A percentile compares a stretch with the other conserved stretches of the same genome.
phyloP scores from a whole-genome alignment of 2,888 invertebrate genomes.

The Lamellibrachia satsuma region DNA sequence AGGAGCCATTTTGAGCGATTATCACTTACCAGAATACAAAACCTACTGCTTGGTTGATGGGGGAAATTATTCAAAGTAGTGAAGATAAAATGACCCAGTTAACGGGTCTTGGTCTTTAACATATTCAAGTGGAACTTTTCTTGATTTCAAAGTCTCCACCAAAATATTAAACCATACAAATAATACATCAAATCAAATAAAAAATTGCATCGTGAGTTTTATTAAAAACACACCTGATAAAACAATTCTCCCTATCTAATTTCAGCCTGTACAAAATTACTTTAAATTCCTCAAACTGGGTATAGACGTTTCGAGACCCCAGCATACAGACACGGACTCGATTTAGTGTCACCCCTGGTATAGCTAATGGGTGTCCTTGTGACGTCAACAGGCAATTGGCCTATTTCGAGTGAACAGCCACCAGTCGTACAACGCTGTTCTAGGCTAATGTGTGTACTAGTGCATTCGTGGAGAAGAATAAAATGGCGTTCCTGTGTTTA shows the following conservation, averaged over 20 bases:
- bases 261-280: not conserved
- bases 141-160: not conserved
- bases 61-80: not conserved
- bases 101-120: not conserved
- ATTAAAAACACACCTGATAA: not conserved
- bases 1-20: too few relatives aligned
- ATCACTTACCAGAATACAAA: too few relatives aligned
- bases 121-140: not conserved
- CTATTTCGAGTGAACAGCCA: not conserved
- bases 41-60: too few relatives aligned
- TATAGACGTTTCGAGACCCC: not conserved
- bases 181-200: not conserved
- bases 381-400: not conserved
- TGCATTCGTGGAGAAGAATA: not conserved
- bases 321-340: not conserved
- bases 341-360: not conserved
- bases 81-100: not conserved
- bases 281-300: not conserved
- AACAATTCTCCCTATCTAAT: not conserved
- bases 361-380: not conserved
- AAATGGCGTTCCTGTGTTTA: not conserved
- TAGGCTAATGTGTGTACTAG: not conserved
- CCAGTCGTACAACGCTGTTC: not conserved
- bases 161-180: not conserved
- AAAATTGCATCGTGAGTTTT: too few relatives aligned